Evolutionary conservation across 2,888 invertebrate species (phyloP), one percentile per base, ranked within the genome.

Genomic region (Mythimna pallens): DNA sequence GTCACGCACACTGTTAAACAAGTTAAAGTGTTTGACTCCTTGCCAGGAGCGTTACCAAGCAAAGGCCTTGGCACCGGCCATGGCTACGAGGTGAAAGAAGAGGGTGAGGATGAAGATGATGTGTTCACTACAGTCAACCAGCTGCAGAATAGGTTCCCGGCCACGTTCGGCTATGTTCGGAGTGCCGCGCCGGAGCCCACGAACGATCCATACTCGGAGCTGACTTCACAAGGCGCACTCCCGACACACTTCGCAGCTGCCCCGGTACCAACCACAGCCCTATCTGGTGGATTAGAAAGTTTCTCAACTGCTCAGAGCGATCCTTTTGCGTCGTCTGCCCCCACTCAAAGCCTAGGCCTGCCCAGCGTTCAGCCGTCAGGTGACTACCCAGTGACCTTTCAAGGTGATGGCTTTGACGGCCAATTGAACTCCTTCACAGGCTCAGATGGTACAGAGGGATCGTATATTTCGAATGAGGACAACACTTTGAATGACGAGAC

Each of bases 81-180:
- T 40, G 95, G 95, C 2, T 96, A 96, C 75, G 91, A 96, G 87
- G 96, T 96, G 1, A 96, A 94, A 2, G 96, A 96, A 81, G 89
- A 94, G 55, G 94, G 91, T 0, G 93, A 92, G 6, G 94, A 94
- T 3, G 93, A 90, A 0, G 94, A 94, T 2, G 95, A 96, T 61
- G 89, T 90, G 0, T 95, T 94, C 57, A 91, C 93, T 25, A 87
- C 93, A 10, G 87, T 95, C 0, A 93, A 94, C 69, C 90, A 90
- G 17, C 76, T 94, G 43, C 93, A 94, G 36, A 92, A 94, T 70
- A 82, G 91, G 0, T 94, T 92, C 72, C 95, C 94, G 40, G 92
- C 91, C 1, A 93, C 95, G 14, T 93, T 89, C 73, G 92, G 91
- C 10, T 93, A 92, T 80, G 85, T 95, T 12, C 89, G 92, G 55